Conservation (phyloP, 2,888 invertebrate species). For the Ornithoptera alexandrae region DNA sequence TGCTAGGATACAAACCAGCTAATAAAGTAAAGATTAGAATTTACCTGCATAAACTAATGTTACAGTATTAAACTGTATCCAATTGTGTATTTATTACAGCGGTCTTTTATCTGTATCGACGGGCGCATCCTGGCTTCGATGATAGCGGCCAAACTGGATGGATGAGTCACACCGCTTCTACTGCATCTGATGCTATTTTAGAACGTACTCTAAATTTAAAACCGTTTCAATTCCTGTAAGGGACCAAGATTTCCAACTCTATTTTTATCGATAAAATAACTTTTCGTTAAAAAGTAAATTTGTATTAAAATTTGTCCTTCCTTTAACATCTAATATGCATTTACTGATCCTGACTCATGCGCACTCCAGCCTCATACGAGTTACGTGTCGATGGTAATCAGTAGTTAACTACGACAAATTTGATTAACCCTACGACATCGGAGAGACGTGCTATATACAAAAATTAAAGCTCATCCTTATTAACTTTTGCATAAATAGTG, state of each 20-base stretch:
- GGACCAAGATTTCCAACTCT: no score
- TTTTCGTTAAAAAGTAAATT: no score
- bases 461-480: background rate
- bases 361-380: slow-evolving; percentile 13
- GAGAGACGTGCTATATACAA: background rate
- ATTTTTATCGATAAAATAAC: no score
- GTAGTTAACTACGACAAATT: slow-evolving; percentile 20
- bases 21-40: no score
- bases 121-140: slow-evolving; percentile 23
- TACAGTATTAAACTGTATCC: background rate
- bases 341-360: slow-evolving; percentile 10
- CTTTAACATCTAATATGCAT: background rate
- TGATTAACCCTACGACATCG: slow-evolving; percentile 18
- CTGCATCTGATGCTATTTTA: slow-evolving; percentile 21
- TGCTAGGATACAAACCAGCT: no score
- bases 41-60: no score
- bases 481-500: no score
- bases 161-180: slow-evolving; percentile 13
- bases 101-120: background rate
- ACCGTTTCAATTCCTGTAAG: no score
- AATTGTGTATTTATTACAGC: slow-evolving; percentile 3
- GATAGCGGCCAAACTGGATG: slow-evolving; percentile 8
- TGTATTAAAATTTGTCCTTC: background rate
- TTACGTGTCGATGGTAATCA: slow-evolving; percentile 12
- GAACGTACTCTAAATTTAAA: background rate